Evolutionary conservation across 2,797 vertebrate genomes (phyloP).

Genomic region (Paramormyrops hopkinsi): DNA sequence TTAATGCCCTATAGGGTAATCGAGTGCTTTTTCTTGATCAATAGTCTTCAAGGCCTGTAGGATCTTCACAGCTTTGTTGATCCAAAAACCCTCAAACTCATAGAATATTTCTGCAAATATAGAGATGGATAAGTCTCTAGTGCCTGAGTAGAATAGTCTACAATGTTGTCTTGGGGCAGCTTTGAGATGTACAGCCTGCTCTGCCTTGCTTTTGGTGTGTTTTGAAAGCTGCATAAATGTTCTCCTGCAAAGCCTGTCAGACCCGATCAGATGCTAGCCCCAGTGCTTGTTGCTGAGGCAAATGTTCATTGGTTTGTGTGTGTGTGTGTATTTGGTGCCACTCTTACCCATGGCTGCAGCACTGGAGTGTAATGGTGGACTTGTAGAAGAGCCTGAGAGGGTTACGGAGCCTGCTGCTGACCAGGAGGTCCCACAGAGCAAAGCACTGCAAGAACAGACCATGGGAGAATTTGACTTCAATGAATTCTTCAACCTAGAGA

Average conservation of each 20-base stretch:
- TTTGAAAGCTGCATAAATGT: background rate
- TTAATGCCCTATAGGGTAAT: background rate
- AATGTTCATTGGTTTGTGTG: background rate
- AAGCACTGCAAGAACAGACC: slow-evolving; percentile 74
- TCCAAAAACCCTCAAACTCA: background rate
- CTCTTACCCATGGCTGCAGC: slow-evolving; percentile 23
- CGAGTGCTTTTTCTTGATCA: background rate
- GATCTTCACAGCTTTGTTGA: background rate
- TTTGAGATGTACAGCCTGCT: background rate
- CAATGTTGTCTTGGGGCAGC: background rate
- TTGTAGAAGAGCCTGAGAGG: slow-evolving; percentile 69
- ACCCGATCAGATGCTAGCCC: background rate
- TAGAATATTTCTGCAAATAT: background rate
- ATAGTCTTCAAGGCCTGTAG: background rate
- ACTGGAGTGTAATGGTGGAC: slow-evolving; percentile 83
- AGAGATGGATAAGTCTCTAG: background rate
- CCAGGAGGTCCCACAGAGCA: slow-evolving; percentile 85
- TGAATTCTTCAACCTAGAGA: slow-evolving; percentile 97
- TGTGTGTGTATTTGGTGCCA: background rate
- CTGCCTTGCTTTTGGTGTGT: background rate
- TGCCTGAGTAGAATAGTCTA: background rate
- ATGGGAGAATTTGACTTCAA: slow-evolving; percentile 96
- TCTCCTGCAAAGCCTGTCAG: background rate
- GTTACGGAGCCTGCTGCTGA: slow-evolving; percentile 69
- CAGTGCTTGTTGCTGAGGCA: background rate